Conservation (phyloP, 2,113 vertebrate genomes). For the Silurus glanis region DNA sequence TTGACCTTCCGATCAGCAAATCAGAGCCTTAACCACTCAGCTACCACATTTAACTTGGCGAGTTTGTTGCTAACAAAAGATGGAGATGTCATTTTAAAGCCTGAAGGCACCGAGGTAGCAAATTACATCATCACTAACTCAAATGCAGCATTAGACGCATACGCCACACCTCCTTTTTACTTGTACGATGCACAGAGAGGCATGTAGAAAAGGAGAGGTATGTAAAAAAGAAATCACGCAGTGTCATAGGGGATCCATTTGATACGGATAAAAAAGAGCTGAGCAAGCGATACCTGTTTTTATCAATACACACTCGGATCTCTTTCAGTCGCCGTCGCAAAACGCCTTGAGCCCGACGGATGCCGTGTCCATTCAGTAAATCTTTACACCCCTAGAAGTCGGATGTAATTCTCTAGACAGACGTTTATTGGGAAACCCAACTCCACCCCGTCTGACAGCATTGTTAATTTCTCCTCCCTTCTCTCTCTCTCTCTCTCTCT, state of each 20-base stretch:
- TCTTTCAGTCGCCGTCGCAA: background rate
- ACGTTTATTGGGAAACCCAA: background rate
- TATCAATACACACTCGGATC: background rate
- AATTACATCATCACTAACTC: background rate
- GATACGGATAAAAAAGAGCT: background rate
- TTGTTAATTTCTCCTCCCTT: background rate
- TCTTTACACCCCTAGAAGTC: background rate
- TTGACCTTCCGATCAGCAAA: too few relatives aligned
- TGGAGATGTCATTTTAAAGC: background rate
- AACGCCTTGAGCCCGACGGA: background rate
- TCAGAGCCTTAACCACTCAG: too few relatives aligned
- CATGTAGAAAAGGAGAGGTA: background rate
- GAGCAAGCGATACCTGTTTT: background rate
- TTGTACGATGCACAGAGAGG: background rate
- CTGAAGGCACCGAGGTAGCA: accelerated
- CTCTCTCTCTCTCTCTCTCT: constrained; percentile 1
- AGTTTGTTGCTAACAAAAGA: background rate
- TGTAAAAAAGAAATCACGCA: background rate
- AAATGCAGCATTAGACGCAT: background rate
- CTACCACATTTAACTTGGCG: background rate
- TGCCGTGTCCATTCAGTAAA: background rate
- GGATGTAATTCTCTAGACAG: background rate
- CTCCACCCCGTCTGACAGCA: background rate
- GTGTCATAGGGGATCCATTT: background rate
- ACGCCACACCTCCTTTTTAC: background rate